Conservation (phyloP, 2,113 vertebrate species). For the Ovibos moschatus region DNA sequence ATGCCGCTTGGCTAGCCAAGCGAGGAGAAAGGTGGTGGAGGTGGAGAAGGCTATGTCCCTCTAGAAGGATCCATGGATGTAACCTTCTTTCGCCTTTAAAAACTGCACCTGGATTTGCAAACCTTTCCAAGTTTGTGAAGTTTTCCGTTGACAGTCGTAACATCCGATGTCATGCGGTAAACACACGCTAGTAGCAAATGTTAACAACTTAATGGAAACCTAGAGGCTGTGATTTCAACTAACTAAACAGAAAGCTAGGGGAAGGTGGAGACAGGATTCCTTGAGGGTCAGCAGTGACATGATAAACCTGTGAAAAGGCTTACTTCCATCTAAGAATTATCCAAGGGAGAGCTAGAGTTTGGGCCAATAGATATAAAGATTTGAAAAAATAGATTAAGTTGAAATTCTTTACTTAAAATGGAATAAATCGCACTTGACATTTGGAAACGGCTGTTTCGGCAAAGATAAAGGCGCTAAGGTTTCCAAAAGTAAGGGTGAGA, state of each 20-base stretch:
- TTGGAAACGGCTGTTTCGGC: slow-evolving; percentile 41
- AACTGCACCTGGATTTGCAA: not conserved
- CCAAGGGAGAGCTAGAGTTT: not conserved
- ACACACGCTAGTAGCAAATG: not conserved
- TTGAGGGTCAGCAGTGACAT: not conserved
- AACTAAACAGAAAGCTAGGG: not conserved
- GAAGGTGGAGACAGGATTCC: not conserved
- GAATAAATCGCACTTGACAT: slow-evolving; percentile 48
- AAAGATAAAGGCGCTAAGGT: slow-evolving; percentile 42
- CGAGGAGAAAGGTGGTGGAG: not conserved
- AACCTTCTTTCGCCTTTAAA: not conserved
- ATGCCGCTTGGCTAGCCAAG: not conserved
- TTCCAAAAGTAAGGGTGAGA: slow-evolving; percentile 33
- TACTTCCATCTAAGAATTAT: not conserved
- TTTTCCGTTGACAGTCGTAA: not conserved
- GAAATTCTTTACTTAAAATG: slow-evolving; percentile 48
- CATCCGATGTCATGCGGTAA: not conserved
- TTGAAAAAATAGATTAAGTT: slow-evolving; percentile 36
- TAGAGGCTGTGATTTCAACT: not conserved
- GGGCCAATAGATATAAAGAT: slow-evolving; percentile 16
- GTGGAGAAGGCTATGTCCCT: not conserved
- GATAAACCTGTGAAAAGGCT: not conserved
- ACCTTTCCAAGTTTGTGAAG: not conserved
- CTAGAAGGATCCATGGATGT: not conserved
- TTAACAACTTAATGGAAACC: not conserved